Base-by-base conservation (phyloP, 2,113 vertebrate species). In the Gasterosteus nipponicus region DNA sequence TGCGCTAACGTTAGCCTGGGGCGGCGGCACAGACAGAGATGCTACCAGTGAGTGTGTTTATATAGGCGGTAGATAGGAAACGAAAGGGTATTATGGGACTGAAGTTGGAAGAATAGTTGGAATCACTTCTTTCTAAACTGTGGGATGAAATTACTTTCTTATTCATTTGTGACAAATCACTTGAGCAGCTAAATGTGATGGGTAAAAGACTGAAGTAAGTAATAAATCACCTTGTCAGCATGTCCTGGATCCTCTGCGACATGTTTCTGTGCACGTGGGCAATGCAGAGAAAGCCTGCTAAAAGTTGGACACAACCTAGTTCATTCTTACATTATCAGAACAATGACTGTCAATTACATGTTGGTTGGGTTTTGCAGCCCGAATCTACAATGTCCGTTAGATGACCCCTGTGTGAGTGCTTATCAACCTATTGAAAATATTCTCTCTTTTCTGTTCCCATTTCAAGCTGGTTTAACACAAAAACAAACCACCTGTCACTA, bases 1-100 rank as follows among this genome's bases (percentile, higher is more conserved):
- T 90, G 88, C 77, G 2, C 83, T 82, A 87, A 91, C 75, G 84
- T 79, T 78, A 66, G 83, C 92, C 88, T 26, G 64, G 51, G 85
- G 91, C 88, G 31, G 54, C 78, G 75, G 76, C 70, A 80, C 84
- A 80, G 78, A 65, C 71, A 65, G 77, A 47, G 65, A 84, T 65
- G 68, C 80, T 81, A 57, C 60, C 26, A 64, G 73, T 64, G 78
- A 65, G 78, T 68, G 77, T 81, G 66, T 78, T 75, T 70, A 74
- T 57, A 38, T 7, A 41, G 10, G 62, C 33, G 65, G 16, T 44
- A 29, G 39, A 79, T 54, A 75, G 71, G 77, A 87, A 86, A 80
- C 39, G 5, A 75, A 80, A 79, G 12, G 9, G n/a, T 53, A 56
- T 47, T 29, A 19, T 44, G 1, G 76, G 75, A 86, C 15, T 47